Percentiles rank a stretch among this genome's conserved stretches.
Evolutionary conservation across 2,797 vertebrate genomes (phyloP).

Genomic region (Argya squamiceps): DNA sequence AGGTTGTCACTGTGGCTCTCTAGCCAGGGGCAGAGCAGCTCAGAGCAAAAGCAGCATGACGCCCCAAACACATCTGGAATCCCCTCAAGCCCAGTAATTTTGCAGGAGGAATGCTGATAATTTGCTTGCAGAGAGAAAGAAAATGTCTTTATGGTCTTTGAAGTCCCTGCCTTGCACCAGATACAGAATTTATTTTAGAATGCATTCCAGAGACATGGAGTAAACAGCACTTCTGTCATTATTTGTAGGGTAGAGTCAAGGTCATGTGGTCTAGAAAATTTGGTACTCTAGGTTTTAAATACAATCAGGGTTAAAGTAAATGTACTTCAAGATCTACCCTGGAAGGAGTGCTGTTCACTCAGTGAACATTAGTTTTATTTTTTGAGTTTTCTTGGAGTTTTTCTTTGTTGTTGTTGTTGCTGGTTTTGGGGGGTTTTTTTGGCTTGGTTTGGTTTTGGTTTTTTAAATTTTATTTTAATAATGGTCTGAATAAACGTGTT

Average conservation of each 20-base stretch:
- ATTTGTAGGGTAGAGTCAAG: background rate
- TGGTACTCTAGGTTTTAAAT: background rate
- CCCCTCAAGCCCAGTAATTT: background rate
- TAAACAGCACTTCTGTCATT: background rate
- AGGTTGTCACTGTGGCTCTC: background rate
- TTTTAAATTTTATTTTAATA: background rate
- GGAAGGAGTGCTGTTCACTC: background rate
- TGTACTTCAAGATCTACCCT: background rate
- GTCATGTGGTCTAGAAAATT: background rate
- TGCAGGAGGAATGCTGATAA: background rate
- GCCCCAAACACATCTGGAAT: conserved; percentile 4
- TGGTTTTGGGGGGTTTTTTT: too few species aligned
- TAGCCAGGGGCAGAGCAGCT: background rate
- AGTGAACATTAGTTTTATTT: background rate
- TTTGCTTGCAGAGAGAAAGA: background rate
- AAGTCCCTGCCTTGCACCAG: background rate
- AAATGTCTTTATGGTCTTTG: background rate
- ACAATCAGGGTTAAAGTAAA: background rate
- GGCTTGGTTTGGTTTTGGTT: accelerated
- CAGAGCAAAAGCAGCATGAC: conserved; percentile 36
- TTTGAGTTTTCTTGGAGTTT: background rate
- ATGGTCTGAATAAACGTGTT: background rate
- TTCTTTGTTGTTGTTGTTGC: background rate
- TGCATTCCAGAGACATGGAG: background rate
- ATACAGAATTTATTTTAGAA: background rate